Base-by-base conservation (phyloP, 1,140 invertebrate genomes). In the Drosophila novamexicana region DNA sequence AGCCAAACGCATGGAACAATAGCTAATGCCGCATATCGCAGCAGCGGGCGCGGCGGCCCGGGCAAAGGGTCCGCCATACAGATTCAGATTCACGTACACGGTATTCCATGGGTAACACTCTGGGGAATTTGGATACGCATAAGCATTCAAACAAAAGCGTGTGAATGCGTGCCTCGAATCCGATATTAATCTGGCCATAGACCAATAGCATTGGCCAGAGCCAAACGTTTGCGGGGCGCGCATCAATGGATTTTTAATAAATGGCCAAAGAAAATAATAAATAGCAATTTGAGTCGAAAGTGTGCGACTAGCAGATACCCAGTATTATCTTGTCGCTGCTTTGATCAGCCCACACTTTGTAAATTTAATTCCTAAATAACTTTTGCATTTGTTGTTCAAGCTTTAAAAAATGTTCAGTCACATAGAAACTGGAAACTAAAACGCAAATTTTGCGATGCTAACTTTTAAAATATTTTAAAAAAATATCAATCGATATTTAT, bases 231-330 rank as follows among this genome's bases (percentile, higher is more conserved):
- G 47, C 57, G 18, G 64, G 75, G 62, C 14, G 73, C 73, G 70
- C 79, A 84, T 85, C 81, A 86, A 85, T 89, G 85, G 85, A 81
- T 84, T 78, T 89, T 84, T 89, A 89, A 89, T 89, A 89, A 86
- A 86, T 77, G 59, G 49, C 53, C 73, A 69, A 70, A 66, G 62
- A 61, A 77, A 79, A 77, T 72, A 61, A 9, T 73, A 69, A 74
- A 58, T 49, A 5, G 14, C 7, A 18, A 29, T 29, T 29, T 12
- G 45, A 56, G 34, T 37, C 1, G 34, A 9, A 16, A 14, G 9
- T 54, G 34, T 10, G 6, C 52, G 34, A 54, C 52, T 37, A 54
- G 7, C 1, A 18, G 8, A 37, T 54, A 54, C 52, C 50, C 7
- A 14, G 32, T 6, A 14, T 14, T 14, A 22, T 22, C 22, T 29